These are phyloP conservation scores for Odontesthes bonariensis DNA, from an alignment of 2,113 vertebrate species.

Conservation along the genomic window DNA sequence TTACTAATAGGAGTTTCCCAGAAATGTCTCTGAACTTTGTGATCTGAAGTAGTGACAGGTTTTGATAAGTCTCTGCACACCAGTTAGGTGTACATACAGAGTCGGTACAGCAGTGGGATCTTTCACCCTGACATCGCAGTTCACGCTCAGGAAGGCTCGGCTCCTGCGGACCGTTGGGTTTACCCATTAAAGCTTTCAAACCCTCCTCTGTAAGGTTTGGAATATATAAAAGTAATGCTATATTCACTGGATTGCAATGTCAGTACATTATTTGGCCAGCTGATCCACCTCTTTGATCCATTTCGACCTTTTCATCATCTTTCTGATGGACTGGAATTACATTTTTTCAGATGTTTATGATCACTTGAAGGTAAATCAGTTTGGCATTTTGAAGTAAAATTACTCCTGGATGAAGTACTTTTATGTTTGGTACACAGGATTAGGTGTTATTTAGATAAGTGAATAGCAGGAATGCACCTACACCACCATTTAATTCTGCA, in stretches of 20 bases:
- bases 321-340: too few species aligned
- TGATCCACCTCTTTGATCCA: neutral
- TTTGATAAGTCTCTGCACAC: neutral
- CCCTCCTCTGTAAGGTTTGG: neutral
- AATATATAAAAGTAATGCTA: neutral
- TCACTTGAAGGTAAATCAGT: too few species aligned
- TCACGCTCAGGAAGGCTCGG: neutral
- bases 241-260: neutral
- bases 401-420: too few species aligned
- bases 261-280: neutral
- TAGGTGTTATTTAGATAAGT: too few species aligned
- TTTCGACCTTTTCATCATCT: too few species aligned
- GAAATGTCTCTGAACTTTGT: conserved; percentile 2
- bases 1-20: neutral
- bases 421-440: too few species aligned
- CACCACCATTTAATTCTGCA: too few species aligned
- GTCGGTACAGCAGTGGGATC: neutral
- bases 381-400: too few species aligned
- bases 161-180: neutral
- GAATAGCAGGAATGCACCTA: too few species aligned
- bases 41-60: neutral
- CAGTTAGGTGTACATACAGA: neutral
- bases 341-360: too few species aligned
- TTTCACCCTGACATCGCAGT: too few species aligned
- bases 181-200: neutral